Base-by-base conservation (phyloP, 2,888 invertebrate species). In the Eugnorisma glareosa region DNA sequence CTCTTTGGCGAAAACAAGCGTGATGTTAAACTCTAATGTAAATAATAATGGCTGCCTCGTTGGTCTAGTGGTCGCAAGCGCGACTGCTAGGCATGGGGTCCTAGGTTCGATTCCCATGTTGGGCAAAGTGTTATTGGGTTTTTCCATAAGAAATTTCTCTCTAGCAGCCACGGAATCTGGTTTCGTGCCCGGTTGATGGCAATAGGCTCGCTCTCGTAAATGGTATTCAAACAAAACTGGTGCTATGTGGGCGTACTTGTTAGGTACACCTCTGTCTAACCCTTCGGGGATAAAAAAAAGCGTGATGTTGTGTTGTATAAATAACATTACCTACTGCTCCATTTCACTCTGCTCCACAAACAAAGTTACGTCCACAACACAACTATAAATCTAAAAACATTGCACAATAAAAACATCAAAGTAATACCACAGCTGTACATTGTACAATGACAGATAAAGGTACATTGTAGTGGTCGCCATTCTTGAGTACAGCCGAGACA, bases 321-420 rank as follows among this genome's bases (percentile, higher is more conserved):
- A 63, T n/a, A 63, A 72, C 72, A 31, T 31, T n/a, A 31, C 28
- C 13, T 37, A 71, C 40, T 2, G 31, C 21, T 8, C 10, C 43
- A 54, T 57, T 73, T n/a, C n/a, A 6, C 31, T 5, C 51, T 40
- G 11, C 40, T 40, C 40, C 11, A 40, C 31, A 54, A 69, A 74
- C 74, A 74, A 35, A 57, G 21, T 73, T 28, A 57, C 21, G 43
- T 43, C 57, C 43, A 57, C 15, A 73, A 74, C 48, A 54, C 13
- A 67, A 18, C 43, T 61, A 77, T 81, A 70, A 85, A 67, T 73
- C 43, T 59, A 64, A 63, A 40, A 74, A 73, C 66, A 37, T 31
- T n/a, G 10, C 71, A 73, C 70, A 85, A 37, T 86, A 86, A 84
- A 85, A 83, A 79, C 70, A 83, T 86, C 84, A 75, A 78, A 86